These are phyloP conservation scores for Zaprionus tsacasi DNA, from an alignment of 1,140 invertebrate species.

Conservation along the genomic window DNA sequence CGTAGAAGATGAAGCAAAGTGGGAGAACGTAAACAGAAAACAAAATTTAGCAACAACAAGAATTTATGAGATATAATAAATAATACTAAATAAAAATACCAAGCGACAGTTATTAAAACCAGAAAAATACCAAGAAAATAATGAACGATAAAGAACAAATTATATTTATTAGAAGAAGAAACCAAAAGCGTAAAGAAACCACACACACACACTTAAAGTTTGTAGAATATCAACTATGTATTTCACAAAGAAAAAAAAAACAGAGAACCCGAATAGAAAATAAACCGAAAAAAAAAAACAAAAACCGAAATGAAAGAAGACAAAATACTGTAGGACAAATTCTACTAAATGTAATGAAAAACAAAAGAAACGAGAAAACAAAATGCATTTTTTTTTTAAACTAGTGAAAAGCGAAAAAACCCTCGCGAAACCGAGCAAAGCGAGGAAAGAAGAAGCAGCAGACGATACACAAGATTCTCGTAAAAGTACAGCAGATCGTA, in stretches of 20 bases:
- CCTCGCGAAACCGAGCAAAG: conserved; percentile 26
- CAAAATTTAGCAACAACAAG: conserved; percentile 82
- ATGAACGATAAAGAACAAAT: conserved; percentile 51
- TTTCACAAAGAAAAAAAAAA: conserved; percentile 62
- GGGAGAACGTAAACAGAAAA: conserved; percentile 59
- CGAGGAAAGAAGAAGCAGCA: conserved; percentile 12
- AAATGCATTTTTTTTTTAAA: conserved; percentile 64
- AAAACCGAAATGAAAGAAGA: conserved; percentile 34
- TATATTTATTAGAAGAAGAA: conserved; percentile 76
- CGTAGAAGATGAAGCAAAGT: background rate
- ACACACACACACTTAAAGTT: conserved; percentile 56
- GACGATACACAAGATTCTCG: conserved; percentile 34
- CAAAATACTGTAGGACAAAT: conserved; percentile 72
- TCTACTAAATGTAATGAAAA: conserved; percentile 65
- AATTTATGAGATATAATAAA: conserved; percentile 83
- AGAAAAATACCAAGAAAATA: conserved; percentile 17
- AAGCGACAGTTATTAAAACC: conserved; percentile 55
- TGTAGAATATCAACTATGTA: conserved; percentile 81
- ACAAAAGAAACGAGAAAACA: conserved; percentile 16
- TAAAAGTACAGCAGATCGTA: conserved; percentile 37
- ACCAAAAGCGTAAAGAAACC: conserved; percentile 33
- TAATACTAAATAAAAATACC: conserved; percentile 58
- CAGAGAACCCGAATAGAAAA: conserved; percentile 46
- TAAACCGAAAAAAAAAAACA: conserved; percentile 46
- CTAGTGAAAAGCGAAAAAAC: conserved; percentile 48